A percentile compares a stretch with the other conserved stretches of the same genome.
These are phyloP conservation scores for Temnothorax rugatulus DNA, from an alignment of 2,888 invertebrate species.

Conservation along the genomic window DNA sequence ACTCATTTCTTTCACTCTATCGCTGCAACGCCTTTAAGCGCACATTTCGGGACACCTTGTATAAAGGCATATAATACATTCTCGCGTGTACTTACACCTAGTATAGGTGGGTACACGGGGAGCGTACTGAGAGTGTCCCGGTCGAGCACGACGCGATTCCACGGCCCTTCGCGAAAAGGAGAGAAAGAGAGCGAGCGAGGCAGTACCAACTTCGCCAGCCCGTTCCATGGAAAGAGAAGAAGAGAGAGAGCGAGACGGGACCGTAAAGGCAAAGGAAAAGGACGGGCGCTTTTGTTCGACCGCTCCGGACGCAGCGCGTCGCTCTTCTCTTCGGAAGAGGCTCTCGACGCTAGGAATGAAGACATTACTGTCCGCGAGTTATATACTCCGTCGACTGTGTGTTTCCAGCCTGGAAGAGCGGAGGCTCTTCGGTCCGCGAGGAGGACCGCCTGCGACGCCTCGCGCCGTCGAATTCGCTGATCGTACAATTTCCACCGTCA, in stretches of 20 bases:
- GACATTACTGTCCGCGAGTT: constrained; percentile 53
- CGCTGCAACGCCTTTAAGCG: background rate
- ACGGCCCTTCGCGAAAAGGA: constrained; percentile 70
- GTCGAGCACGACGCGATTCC: constrained; percentile 80
- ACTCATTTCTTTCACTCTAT: background rate
- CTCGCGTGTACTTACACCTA: constrained; percentile 80
- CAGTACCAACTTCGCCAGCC: constrained; percentile 74
- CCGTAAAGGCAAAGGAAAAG: constrained; percentile 24
- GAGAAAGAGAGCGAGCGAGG: constrained; percentile 66
- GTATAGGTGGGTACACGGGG: constrained; percentile 78
- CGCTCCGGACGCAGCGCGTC: constrained; percentile 66
- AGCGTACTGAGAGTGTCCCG: constrained; percentile 81
- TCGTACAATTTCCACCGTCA: constrained; percentile 45
- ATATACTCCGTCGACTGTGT: constrained; percentile 33
- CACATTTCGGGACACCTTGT: constrained; percentile 51
- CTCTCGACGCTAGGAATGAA: constrained; percentile 64
- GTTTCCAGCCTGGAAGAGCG: constrained; percentile 44
- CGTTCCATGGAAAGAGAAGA: constrained; percentile 71
- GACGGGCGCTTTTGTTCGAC: constrained; percentile 70
- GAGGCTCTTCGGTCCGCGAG: constrained; percentile 23
- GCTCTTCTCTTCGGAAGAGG: constrained; percentile 65
- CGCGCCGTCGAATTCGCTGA: constrained; percentile 48
- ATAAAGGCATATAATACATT: constrained; percentile 77
- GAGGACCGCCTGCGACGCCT: background rate
- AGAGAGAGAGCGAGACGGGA: constrained; percentile 50